Evolutionary conservation across 2,888 invertebrate genomes (phyloP), one percentile per base, ranked within the genome.

Genomic region (Aspidapion aeneum): DNA sequence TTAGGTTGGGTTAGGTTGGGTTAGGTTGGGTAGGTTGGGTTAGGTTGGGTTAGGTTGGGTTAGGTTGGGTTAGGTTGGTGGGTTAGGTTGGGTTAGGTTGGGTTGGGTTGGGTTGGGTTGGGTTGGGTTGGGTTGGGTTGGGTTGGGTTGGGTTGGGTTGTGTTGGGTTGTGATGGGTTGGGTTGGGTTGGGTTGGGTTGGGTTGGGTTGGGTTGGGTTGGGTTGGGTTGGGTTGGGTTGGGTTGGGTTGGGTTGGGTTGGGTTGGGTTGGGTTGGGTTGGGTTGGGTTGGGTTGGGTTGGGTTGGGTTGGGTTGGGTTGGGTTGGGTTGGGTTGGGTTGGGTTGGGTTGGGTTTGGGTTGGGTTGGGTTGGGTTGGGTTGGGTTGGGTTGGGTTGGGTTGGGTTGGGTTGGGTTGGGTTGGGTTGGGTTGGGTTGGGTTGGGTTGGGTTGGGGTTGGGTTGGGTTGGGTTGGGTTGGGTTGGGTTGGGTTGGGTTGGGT

Each of bases 341-440:
- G 62, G 62, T 58, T 58, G 20, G 63, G 63, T n/a, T n/a, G n/a
- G n/a, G n/a, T n/a, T n/a, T n/a, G n/a, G n/a, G n/a, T n/a, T n/a
- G n/a, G n/a, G n/a, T 62, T 62, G 20, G 63, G 63, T 62, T 62
- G 21, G 60, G 63, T 62, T 62, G 35, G 63, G 60, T 62, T 62
- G 20, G 63, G 60, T 62, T 62, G 20, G 60, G 60, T 62, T 62
- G 20, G 63, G 63, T 62, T 62, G 21, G 63, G 63, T 62, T 62
- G 19, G 63, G 60, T 62, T 62, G 21, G 63, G 63, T 62, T 62
- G 21, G 63, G 63, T 62, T 62, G 21, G 63, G 63, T 62, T 62
- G 21, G 63, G 63, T 62, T 62, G 21, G 63, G 63, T 62, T 62
- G 21, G 63, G 63, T 62, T 62, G 21, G 63, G 63, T 62, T 62